Evolutionary conservation across 2,113 vertebrate genomes (phyloP).

Genomic region (Macaca nemestrina): DNA sequence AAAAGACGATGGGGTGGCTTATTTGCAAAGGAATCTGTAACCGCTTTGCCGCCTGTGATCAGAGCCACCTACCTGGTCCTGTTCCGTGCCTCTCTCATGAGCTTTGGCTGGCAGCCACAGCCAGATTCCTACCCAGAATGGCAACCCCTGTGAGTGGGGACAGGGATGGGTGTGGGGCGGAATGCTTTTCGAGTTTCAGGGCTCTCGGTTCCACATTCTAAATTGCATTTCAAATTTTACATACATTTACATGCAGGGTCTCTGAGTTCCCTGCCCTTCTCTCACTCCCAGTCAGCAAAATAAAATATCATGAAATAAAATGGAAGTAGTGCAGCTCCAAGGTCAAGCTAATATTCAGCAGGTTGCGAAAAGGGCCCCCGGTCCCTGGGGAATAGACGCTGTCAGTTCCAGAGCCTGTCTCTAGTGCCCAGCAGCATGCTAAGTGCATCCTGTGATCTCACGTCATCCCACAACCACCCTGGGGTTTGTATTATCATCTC

Average conservation of each 20-base stretch:
- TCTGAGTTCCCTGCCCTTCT: neutral
- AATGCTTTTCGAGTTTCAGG: neutral
- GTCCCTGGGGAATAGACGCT: neutral
- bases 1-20: neutral
- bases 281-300: neutral
- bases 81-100: neutral
- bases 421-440: accelerated
- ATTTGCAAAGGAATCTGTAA: neutral
- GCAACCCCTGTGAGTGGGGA: neutral
- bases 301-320: constrained; percentile 40
- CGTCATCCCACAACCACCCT: accelerated
- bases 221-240: neutral
- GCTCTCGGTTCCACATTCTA: neutral
- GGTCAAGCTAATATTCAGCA: neutral
- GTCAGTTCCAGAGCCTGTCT: neutral
- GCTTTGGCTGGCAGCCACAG: neutral
- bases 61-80: neutral
- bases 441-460: neutral
- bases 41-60: neutral
- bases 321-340: neutral
- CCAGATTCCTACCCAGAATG: neutral
- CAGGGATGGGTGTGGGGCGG: no score
- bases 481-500: accelerated
- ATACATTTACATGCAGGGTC: neutral
- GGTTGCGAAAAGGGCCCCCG: neutral